Percentiles rank a stretch among this genome's conserved stretches.
Conservation (phyloP, 2,888 invertebrate genomes). For the Eristalis tenax region DNA sequence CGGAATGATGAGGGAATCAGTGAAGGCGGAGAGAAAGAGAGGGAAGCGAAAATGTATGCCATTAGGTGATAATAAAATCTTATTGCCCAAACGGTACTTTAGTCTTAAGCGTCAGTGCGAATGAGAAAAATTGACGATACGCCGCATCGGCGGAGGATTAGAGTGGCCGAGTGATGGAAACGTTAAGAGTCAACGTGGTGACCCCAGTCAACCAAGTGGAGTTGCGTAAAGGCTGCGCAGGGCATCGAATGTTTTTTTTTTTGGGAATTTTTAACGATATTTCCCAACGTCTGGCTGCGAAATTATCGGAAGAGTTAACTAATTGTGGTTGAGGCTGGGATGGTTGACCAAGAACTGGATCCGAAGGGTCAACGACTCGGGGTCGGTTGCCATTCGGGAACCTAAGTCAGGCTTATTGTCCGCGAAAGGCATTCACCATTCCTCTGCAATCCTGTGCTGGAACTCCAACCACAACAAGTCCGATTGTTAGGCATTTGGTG, state of each 20-base stretch:
- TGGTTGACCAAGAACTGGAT: background rate
- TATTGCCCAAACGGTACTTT: conserved; percentile 41
- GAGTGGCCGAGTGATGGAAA: background rate
- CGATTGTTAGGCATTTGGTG: too few relatives aligned
- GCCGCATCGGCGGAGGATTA: background rate
- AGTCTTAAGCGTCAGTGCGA: background rate
- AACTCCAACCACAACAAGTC: too few relatives aligned
- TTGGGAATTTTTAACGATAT: too few relatives aligned
- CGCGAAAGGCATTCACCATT: too few relatives aligned
- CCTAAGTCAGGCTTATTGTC: too few relatives aligned
- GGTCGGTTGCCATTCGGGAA: too few relatives aligned
- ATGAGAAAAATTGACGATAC: background rate
- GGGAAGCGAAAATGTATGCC: conserved; percentile 52
- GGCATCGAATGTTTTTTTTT: background rate
- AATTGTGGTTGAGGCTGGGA: background rate
- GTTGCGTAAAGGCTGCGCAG: too few relatives aligned
- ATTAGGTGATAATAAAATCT: conserved; percentile 67
- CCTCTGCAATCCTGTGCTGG: too few relatives aligned
- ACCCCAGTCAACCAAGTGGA: background rate
- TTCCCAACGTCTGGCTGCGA: background rate
- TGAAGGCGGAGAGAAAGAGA: background rate
- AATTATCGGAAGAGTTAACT: background rate
- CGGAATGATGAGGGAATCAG: background rate
- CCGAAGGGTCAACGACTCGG: too few relatives aligned
- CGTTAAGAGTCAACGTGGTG: background rate